Base-by-base conservation (phyloP, 2,888 invertebrate genomes). In the Heliconius cydno region DNA sequence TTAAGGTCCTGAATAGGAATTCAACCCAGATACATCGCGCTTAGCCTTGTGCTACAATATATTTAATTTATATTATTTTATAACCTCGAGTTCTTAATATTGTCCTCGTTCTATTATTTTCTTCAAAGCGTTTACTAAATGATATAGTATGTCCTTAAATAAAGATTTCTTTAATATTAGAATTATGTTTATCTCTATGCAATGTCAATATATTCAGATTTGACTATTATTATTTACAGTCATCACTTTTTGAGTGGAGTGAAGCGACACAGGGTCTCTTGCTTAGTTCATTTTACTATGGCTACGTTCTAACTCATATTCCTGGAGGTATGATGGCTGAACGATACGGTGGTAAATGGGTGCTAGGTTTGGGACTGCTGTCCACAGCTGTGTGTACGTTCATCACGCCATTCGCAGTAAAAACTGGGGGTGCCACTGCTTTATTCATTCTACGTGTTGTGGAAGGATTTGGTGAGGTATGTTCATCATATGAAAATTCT, bases 321-420 rank as follows among this genome's bases (percentile, higher is more conserved):
- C 98, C 98, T 0, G 98, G 98, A 41, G 98, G 98, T 52, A 96
- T 97, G 88, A 86, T 98, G 76, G 97, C 98, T 0, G 98, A 98
- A 86, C 96, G 95, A 83, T 97, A 97, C 84, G 98, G 98, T 19
- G 98, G 98, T 6, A 98, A 98, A 91, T 97, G 98, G 95, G 96
- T 98, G 0, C 94, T 98, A 9, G 97, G 97, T 0, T 87, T 97
- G 72, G 98, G 98, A 3, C 96, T 98, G 28, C 91, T 98, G 1
- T 97, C 96, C 0, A 98, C 98, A 0, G 97, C 98, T 0, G 80
- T 98, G 1, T 97, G 98, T 84, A 98, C 98, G 0, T 89, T 98
- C 19, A 88, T 98, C 9, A 98, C 98, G 0, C 98, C 98, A 0
- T 84, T 96, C 4, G 96, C 96, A 12, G 97, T 98, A 0, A 92